Base-by-base conservation (phyloP, 2,888 invertebrate genomes). In the Parnassius glacialis region DNA sequence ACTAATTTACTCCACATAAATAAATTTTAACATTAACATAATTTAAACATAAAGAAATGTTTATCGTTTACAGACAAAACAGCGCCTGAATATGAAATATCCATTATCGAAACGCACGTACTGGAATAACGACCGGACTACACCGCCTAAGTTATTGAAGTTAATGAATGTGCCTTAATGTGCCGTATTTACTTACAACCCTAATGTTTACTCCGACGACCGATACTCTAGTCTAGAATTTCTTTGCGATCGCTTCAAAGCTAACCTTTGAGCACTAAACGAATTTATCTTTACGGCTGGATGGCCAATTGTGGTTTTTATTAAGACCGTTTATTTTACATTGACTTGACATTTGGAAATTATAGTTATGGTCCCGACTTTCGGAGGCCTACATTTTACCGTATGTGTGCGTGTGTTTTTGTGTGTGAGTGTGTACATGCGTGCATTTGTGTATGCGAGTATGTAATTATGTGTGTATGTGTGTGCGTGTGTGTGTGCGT, bases 151-250 rank as follows among this genome's bases (percentile, higher is more conserved):
- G 41, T 50, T 53, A 53, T 50, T 54, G 48, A 50, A 60, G 43
- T 43, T 59, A 59, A 59, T 43, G 42, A 59, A 59, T 48, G 54
- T 54, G 42, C n/a, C 54, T 43, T 54, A 53, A 59, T 59, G 59
- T 50, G 25, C 43, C 42, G 57, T 47, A 42, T 59, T 59, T 54
- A 48, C 53, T 53, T 42, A 53, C 53, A n/a, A 1, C 53, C 42
- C 53, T 54, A 52, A 47, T 52, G 47, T 52, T 59, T 52, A 52
- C 59, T 44, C 45, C 10, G 16, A 51, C 25, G 10, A 34, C 5
- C 52, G 47, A 13, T 11, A 3, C 16, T 41, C 20, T 2, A 12
- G 47, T 56, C 34, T 47, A 48, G 34, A 13, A 47, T 45, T 48
- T 47, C 34, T 45, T 51, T 51, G 25, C 51, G 51, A 5, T 25